Evolutionary conservation across 1,140 invertebrate species (phyloP).

Genomic region (Drosophila erecta): DNA sequence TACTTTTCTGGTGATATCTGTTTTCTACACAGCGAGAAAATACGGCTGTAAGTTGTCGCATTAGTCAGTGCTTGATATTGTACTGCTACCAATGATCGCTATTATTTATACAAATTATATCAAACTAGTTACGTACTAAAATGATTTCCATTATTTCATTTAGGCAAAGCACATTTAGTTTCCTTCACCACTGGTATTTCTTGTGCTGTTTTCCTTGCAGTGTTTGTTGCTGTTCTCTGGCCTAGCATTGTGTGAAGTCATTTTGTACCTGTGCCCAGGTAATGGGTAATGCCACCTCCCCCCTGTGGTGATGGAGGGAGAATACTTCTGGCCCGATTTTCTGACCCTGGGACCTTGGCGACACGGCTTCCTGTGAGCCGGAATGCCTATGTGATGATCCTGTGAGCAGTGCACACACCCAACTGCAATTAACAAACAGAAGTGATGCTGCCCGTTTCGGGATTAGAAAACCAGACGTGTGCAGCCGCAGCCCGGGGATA

Average conservation of each 20-base stretch:
- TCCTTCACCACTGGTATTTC: too few relatives aligned
- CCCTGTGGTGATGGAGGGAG: conserved; percentile 10
- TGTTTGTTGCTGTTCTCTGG: conserved; percentile 30
- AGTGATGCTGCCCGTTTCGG: conserved; percentile 74
- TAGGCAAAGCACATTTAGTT: background rate
- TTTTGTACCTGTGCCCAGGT: conserved; percentile 68
- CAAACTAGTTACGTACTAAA: background rate
- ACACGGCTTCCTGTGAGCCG: conserved; percentile 63
- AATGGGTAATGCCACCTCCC: conserved; percentile 35
- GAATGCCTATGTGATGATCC: conserved; percentile 55
- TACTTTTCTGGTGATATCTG: conserved; percentile 5
- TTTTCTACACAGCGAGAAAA: conserved; percentile 14
- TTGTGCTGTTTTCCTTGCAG: background rate
- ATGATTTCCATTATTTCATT: background rate
- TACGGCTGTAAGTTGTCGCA: too few relatives aligned
- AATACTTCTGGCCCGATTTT: conserved; percentile 3
- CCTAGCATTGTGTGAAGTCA: conserved; percentile 77
- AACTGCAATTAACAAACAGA: conserved; percentile 80
- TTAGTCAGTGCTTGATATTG: too few relatives aligned
- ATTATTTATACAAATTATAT: background rate
- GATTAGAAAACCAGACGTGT: conserved; percentile 59
- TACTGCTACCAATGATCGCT: too few relatives aligned
- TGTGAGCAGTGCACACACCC: conserved; percentile 79
- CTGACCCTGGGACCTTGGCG: conserved; percentile 25
- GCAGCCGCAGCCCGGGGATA: conserved; percentile 8